Base-by-base conservation (phyloP, 1,140 invertebrate species). In the Drosophila seguyi region DNA sequence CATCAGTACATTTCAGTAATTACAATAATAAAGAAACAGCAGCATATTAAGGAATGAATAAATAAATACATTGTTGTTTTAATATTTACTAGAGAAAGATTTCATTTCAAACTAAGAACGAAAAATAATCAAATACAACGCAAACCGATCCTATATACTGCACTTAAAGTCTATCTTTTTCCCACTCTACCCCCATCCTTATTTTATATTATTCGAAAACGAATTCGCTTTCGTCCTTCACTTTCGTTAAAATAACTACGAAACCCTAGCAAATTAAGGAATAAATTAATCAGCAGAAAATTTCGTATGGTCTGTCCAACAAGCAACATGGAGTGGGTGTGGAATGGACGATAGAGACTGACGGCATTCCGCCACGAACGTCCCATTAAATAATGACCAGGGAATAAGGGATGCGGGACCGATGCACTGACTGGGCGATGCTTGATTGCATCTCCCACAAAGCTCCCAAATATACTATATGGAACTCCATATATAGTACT, bases 21-120 rank as follows among this genome's bases (percentile, higher is more conserved):
- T 81, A 87, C 75, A 55, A 55, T 66, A 85, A 85, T 82, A 87
- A 79, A 86, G 45, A 79, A 77, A 52, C 45, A 62, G 39, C 72
- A 76, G 50, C 75, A 74, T 78, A 71, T 85, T 86, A 81, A 87
- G 75, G 79, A 87, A 76, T 82, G 75, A 79, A 82, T 75, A 81
- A 78, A 79, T 71, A 67, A 59, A 60, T 44, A 5, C 16, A 10
- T 0, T 8, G 8, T 20, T 29, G 2, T 50, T 66, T 68, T 27
- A 38, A n/a, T 60, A 20, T 34, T 11, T 6, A 44, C 2, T 3
- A 5, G 1, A 38, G 4, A 7, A 20, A 44, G 4, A 11, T 14
- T 22, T 18, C 16, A 22, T 13, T 14, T 3, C 4, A 5, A 58
- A 79, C 20, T 45, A 44, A 20, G n/a, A 14, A 22, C 5, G 14